Evolutionary conservation across 1,140 invertebrate genomes (phyloP).

Genomic region (Macrocentrus cingulum): DNA sequence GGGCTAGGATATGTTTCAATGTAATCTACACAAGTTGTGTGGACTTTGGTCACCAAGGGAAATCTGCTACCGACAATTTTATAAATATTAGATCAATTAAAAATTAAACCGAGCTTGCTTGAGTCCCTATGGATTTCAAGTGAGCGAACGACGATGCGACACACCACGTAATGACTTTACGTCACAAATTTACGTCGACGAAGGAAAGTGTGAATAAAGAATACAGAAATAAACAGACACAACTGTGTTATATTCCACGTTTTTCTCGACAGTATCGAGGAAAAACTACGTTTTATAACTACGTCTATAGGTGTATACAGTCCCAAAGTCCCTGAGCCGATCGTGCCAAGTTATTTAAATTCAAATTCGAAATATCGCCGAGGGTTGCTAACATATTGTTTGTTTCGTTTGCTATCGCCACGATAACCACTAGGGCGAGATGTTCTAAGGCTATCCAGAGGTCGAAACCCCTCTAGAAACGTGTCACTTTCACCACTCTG

Average conservation of each 20-base stretch:
- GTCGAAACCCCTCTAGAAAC: neutral
- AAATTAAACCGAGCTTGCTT: conserved; percentile 35
- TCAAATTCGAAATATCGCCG: conserved; percentile 61
- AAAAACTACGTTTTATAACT: too few relatives aligned
- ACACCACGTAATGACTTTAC: conserved; percentile 40
- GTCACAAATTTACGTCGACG: conserved; percentile 30
- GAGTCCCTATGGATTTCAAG: neutral
- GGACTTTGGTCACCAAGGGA: conserved; percentile 44
- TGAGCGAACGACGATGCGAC: neutral
- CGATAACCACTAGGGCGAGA: conserved; percentile 26
- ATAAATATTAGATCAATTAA: conserved; percentile 53
- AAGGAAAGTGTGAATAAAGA: conserved; percentile 32
- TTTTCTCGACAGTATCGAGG: too few relatives aligned
- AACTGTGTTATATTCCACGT: neutral
- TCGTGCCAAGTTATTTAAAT: conserved; percentile 62
- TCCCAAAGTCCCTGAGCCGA: conserved; percentile 60
- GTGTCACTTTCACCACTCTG: neutral
- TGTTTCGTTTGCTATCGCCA: conserved; percentile 55
- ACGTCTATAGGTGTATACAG: conserved; percentile 37
- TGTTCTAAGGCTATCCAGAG: conserved; percentile 17
- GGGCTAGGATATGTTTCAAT: conserved; percentile 47
- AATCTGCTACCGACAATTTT: conserved; percentile 44
- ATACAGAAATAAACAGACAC: conserved; percentile 32
- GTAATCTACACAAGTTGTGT: conserved; percentile 30
- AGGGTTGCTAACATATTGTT: conserved; percentile 61